These are phyloP conservation scores for Drosophila leontia DNA, from an alignment of 1,140 invertebrate genomes.

Conservation along the genomic window DNA sequence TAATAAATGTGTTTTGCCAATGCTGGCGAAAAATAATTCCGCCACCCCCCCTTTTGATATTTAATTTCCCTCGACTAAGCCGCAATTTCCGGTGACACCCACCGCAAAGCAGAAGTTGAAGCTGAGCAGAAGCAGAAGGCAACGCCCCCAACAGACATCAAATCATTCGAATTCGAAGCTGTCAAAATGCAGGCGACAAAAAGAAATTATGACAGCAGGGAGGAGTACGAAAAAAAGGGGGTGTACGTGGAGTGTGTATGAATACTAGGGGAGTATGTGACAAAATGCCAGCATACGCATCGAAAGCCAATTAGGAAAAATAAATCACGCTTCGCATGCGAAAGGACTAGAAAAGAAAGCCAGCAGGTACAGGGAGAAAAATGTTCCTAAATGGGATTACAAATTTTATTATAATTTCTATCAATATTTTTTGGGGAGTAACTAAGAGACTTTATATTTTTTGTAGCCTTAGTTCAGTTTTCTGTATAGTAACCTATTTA, in stretches of 20 bases:
- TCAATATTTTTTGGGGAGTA: neutral
- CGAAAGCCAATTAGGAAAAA: conserved; percentile 80
- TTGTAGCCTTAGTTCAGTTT: too few species aligned
- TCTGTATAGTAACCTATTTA: too few species aligned
- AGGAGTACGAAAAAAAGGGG: conserved; percentile 10
- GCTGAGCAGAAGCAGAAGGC: conserved; percentile 25
- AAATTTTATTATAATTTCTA: neutral
- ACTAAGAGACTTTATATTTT: too few species aligned
- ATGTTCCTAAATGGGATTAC: neutral
- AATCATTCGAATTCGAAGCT: conserved; percentile 68
- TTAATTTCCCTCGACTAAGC: conserved; percentile 72
- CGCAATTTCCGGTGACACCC: conserved; percentile 77
- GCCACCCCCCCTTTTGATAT: conserved; percentile 43
- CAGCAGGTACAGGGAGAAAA: conserved; percentile 16
- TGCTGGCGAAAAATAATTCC: conserved; percentile 47
- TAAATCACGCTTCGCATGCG: conserved; percentile 74
- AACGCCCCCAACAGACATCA: conserved; percentile 62
- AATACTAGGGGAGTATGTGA: conserved; percentile 13
- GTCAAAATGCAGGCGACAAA: conserved; percentile 65
- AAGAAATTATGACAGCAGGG: conserved; percentile 65
- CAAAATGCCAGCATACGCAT: conserved; percentile 71
- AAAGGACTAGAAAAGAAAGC: conserved; percentile 46
- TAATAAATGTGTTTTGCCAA: conserved; percentile 66
- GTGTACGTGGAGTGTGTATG: conserved; percentile 3
- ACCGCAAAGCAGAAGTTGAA: conserved; percentile 1